These are phyloP conservation scores for Eulemur macaco DNA, from an alignment of 2,113 vertebrate genomes.

Conservation along the genomic window DNA sequence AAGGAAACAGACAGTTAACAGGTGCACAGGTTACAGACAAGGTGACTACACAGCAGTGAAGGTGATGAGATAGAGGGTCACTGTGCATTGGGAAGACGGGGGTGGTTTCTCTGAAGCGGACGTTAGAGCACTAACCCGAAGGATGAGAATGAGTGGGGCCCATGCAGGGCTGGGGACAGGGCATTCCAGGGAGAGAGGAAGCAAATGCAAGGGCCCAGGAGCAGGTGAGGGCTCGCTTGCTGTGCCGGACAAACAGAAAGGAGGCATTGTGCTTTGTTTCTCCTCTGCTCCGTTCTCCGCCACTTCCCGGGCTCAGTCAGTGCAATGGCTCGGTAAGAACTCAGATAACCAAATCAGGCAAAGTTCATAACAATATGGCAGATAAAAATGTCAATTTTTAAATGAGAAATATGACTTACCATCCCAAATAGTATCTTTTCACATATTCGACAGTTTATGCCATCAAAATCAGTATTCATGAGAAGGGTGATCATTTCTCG, in stretches of 20 bases:
- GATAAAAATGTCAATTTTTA: background rate
- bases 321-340: background rate
- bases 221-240: background rate
- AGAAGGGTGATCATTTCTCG: slow-evolving; percentile 50
- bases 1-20: background rate
- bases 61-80: background rate
- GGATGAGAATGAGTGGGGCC: background rate
- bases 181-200: background rate
- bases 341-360: background rate
- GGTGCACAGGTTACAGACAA: background rate
- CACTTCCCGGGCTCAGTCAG: background rate
- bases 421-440: slow-evolving; percentile 37
- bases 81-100: background rate
- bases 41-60: background rate
- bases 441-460: background rate
- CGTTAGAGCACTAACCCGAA: background rate
- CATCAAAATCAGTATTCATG: slow-evolving; percentile 35
- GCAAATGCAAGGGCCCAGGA: background rate
- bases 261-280: accelerated
- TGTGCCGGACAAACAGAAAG: background rate
- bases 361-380: background rate
- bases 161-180: background rate
- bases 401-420: background rate
- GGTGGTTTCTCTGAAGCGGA: background rate
- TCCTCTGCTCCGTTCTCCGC: background rate